phyloP scores from a whole-genome alignment of 64 coral and sea anemone species.

The Porites lutea region DNA sequence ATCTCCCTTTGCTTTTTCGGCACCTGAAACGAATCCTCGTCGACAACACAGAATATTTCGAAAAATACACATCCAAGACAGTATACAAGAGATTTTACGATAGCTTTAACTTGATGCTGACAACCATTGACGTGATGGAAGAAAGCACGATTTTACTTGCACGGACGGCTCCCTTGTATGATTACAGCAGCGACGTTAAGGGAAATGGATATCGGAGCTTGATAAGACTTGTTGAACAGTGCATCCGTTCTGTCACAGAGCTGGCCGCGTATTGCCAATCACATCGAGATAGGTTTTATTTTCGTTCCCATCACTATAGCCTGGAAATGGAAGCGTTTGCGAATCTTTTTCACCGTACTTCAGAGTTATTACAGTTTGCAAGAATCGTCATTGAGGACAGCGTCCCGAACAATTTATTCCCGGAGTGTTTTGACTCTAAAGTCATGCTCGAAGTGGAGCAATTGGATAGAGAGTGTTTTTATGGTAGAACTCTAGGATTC shows the following conservation, averaged over 20 bases:
- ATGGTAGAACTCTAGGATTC: conserved; percentile 93
- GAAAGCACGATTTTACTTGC: conserved; percentile 56
- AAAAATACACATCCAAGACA: conserved; percentile 60
- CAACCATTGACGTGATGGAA: conserved; percentile 60
- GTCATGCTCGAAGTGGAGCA: conserved; percentile 83
- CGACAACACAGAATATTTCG: conserved; percentile 80
- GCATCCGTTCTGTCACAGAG: conserved; percentile 83
- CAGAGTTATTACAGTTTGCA: conserved; percentile 81
- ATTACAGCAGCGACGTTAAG: conserved; percentile 83
- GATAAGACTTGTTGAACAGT: conserved; percentile 74
- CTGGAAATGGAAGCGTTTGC: conserved; percentile 84
- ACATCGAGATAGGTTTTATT: conserved; percentile 92
- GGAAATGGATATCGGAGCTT: conserved; percentile 95
- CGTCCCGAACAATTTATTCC: conserved; percentile 68
- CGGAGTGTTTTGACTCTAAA: conserved; percentile 80
- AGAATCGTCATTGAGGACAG: conserved; percentile 66
- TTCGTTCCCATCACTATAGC: conserved; percentile 95
- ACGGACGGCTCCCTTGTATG: conserved; percentile 61
- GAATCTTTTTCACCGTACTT: conserved; percentile 72
- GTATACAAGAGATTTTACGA: conserved; percentile 82
- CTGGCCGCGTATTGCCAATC: conserved; percentile 75
- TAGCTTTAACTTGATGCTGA: conserved; percentile 68
- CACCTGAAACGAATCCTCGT: conserved; percentile 76
- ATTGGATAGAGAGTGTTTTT: conserved; percentile 96
- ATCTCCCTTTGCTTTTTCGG: conserved; percentile 61